A percentile compares a stretch with the other conserved stretches of the same genome.
Evolutionary conservation across 1,140 invertebrate species (phyloP).

Genomic region (Nomia melanderi): DNA sequence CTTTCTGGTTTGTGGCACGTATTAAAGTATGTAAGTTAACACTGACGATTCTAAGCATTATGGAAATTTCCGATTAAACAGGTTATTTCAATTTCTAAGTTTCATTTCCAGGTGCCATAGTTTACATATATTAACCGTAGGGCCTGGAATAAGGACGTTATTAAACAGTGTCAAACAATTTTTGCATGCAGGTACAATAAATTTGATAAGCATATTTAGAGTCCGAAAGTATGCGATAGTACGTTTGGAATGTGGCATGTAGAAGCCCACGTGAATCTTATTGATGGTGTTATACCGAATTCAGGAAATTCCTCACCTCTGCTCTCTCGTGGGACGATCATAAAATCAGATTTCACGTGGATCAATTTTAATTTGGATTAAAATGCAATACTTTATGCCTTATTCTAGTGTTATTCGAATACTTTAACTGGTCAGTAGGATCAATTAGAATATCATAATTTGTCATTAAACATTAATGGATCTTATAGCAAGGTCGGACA

Average conservation of each 20-base stretch:
- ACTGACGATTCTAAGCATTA: neutral
- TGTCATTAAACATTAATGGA: no score
- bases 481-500: no score
- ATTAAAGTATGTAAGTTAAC: neutral
- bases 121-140: neutral
- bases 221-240: conserved; percentile 33
- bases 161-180: conserved; percentile 7
- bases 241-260: neutral
- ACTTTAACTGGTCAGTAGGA: no score
- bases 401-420: no score
- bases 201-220: conserved; percentile 30
- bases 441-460: no score
- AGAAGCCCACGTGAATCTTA: conserved; percentile 7
- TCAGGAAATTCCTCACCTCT: conserved; percentile 52
- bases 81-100: neutral
- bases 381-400: neutral
- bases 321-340: neutral
- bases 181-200: conserved; percentile 24
- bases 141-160: neutral
- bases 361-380: neutral
- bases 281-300: conserved; percentile 27
- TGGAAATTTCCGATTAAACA: neutral
- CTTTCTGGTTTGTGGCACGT: neutral
- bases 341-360: neutral
- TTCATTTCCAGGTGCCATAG: neutral